These are phyloP conservation scores for Pyralis farinalis DNA, from an alignment of 2,888 invertebrate genomes.

Conservation along the genomic window DNA sequence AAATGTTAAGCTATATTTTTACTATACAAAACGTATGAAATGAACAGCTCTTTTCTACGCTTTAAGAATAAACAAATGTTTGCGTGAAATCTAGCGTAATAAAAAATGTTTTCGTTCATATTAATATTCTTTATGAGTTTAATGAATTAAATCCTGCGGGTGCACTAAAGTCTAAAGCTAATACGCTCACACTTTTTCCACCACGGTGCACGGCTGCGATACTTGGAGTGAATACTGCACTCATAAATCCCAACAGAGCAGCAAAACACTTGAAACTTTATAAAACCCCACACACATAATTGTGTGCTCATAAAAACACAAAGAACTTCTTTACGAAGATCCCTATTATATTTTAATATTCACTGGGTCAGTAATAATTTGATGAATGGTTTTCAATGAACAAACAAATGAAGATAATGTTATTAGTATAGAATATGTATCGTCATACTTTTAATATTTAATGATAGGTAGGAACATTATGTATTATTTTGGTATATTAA, in stretches of 20 bases:
- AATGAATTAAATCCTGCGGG: slow-evolving; percentile 1
- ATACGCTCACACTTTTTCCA: slow-evolving; percentile 2
- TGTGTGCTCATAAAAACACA: slow-evolving; percentile 6
- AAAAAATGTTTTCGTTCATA: no score
- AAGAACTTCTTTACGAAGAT: background rate
- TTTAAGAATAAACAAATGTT: no score
- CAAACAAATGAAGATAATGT: background rate
- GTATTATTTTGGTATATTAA: no score
- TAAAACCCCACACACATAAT: slow-evolving; percentile 4
- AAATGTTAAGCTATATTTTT: no score
- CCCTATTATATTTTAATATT: slow-evolving; percentile 1
- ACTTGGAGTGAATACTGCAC: slow-evolving; percentile 1
- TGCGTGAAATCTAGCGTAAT: no score
- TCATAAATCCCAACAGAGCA: slow-evolving; percentile 2
- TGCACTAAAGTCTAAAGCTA: background rate
- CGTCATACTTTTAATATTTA: no score
- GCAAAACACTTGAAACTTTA: background rate
- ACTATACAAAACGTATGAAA: no score
- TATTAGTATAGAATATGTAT: no score
- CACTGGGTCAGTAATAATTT: slow-evolving; percentile 6
- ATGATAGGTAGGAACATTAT: no score
- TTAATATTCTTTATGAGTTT: background rate
- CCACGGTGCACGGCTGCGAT: slow-evolving; percentile 3
- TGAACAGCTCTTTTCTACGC: no score
- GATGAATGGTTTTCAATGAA: slow-evolving; percentile 3